phyloP scores from a whole-genome alignment of 2,113 vertebrate species.

The Anarhynchus alexandrinus region DNA sequence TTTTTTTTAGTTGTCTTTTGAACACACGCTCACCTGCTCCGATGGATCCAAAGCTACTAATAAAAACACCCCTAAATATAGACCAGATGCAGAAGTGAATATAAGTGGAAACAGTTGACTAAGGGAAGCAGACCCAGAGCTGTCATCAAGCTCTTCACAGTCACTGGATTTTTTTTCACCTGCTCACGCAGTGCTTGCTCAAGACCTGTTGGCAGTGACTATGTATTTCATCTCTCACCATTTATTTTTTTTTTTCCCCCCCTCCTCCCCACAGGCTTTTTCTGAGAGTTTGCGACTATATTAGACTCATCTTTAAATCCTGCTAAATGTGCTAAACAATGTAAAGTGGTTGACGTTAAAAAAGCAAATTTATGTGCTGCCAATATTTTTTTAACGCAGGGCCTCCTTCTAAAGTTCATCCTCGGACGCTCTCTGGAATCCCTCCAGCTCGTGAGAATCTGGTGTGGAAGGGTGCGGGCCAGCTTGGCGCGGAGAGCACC shows the following conservation, averaged over 20 bases:
- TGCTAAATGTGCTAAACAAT: conserved; percentile 35
- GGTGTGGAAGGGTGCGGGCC: not conserved
- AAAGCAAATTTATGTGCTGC: conserved; percentile 19
- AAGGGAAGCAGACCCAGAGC: conserved; percentile 43
- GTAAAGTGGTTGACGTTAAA: conserved; percentile 46
- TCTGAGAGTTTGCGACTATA: not conserved
- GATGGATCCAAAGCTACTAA: conserved; percentile 25
- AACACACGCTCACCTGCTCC: conserved; percentile 27
- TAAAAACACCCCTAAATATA: conserved; percentile 50
- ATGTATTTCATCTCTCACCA: conserved; percentile 40
- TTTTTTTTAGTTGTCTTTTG: not conserved
- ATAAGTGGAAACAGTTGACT: conserved; percentile 69
- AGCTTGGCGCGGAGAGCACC: not conserved
- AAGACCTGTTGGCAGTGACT: conserved; percentile 31
- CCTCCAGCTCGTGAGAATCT: not conserved
- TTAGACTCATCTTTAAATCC: conserved; percentile 29
- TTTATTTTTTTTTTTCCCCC: not conserved
- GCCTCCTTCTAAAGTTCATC: not conserved
- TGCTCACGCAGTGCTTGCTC: conserved; percentile 28
- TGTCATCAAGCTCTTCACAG: conserved; percentile 66
- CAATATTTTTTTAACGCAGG: not conserved
- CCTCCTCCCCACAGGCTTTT: not conserved
- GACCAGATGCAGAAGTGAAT: conserved; percentile 63
- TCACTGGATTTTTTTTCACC: conserved; percentile 69
- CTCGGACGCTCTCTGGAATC: not conserved